Conservation (phyloP, 1,140 invertebrate genomes). For the Spodoptera litura region DNA sequence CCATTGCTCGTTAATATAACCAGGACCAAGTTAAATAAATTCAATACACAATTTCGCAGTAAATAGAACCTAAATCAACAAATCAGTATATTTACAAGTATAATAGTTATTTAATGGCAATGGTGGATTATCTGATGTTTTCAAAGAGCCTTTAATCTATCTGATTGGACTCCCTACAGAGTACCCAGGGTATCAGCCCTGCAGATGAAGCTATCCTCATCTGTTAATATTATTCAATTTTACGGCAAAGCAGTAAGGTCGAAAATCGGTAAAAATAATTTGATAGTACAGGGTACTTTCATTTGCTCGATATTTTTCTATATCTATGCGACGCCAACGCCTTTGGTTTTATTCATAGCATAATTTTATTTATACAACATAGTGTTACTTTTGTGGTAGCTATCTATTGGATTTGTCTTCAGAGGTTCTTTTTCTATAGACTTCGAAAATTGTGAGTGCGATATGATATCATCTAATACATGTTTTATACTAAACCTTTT, state of each 20-base stretch:
- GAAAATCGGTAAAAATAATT: too few species aligned
- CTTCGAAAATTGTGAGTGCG: neutral
- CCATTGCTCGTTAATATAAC: too few species aligned
- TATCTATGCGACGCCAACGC: conserved; percentile 46
- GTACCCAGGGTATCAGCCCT: neutral
- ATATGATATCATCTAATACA: too few species aligned
- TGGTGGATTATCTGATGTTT: conserved; percentile 46
- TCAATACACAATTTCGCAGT: neutral
- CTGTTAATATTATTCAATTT: too few species aligned
- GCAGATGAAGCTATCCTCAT: too few species aligned
- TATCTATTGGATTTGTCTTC: conserved; percentile 11
- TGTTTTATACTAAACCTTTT: too few species aligned
- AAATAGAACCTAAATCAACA: conserved; percentile 8
- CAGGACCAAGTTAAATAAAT: too few species aligned
- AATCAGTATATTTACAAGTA: conserved; percentile 26
- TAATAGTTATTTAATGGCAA: conserved; percentile 38
- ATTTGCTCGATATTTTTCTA: conserved; percentile 32
- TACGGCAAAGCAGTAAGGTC: too few species aligned
- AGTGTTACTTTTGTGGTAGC: conserved; percentile 37
- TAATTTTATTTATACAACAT: conserved; percentile 44
- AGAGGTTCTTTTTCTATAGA: neutral
- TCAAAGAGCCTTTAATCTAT: conserved; percentile 70
- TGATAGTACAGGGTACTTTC: too few species aligned
- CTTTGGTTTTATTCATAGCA: conserved; percentile 54
- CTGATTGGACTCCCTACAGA: conserved; percentile 57